Evolutionary conservation across 2,113 vertebrate species (phyloP).

Genomic region (Candoia aspera): DNA sequence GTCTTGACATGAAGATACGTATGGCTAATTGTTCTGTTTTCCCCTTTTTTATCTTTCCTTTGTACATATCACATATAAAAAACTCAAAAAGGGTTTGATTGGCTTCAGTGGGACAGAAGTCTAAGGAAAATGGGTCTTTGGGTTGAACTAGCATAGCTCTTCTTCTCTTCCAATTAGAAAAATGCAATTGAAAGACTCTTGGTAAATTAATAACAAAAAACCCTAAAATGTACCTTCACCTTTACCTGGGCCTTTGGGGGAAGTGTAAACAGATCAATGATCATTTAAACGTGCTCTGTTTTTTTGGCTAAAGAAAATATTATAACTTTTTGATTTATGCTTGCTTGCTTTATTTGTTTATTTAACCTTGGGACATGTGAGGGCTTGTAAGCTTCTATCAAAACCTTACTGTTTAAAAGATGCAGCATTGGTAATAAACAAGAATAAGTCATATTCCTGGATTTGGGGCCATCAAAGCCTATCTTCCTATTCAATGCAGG

Average conservation of each 20-base stretch:
- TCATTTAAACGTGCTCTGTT: not conserved
- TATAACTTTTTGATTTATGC: not conserved
- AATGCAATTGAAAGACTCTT: not conserved
- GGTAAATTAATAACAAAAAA: not conserved
- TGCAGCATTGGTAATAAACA: not conserved
- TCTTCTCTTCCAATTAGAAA: not conserved
- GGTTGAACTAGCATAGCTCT: not conserved
- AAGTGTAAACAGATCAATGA: not conserved
- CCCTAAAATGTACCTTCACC: not conserved
- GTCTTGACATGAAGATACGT: not conserved
- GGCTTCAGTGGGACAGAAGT: not conserved
- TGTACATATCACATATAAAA: not conserved
- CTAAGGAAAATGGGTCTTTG: not conserved
- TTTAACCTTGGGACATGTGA: not conserved
- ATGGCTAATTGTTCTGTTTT: not conserved
- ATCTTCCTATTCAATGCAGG: not conserved
- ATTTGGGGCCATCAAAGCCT: not conserved
- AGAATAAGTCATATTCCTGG: not conserved
- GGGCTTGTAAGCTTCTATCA: not conserved
- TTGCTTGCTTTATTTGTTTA: not conserved
- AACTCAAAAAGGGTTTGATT: not conserved
- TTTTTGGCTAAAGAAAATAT: not conserved
- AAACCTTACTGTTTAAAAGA: not conserved
- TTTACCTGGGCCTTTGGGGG: not conserved
- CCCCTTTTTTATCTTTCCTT: not conserved